Base-by-base conservation (phyloP, 2,888 invertebrate species). In the Galerucella pusilla region DNA sequence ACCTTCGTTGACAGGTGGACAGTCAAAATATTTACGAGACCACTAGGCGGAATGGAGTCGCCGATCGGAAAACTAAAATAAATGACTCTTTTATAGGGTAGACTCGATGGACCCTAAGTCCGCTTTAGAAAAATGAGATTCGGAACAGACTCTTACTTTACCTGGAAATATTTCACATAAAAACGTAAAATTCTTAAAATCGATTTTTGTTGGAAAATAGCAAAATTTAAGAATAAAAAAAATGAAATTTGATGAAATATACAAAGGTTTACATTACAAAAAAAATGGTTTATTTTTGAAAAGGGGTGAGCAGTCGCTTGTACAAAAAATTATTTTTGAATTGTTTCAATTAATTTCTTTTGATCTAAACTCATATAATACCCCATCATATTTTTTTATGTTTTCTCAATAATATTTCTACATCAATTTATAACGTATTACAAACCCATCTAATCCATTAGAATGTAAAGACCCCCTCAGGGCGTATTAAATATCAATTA, bases 1-100 rank as follows among this genome's bases (percentile, higher is more conserved):
- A 83, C 82, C 80, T 79, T 68, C 79, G 76, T 83, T 81, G 82
- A 83, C 82, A 83, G 82, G 82, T 83, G 84, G 84, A 85, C 84
- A 83, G 77, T 78, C 74, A 80, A 83, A 82, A 82, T 82, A 83
- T 83, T 83, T 82, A 82, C 81, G 81, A 78, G 76, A 76, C 76
- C 76, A 72, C 78, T 77, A 74, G 66, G 69, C 78, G 61, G 75
- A 78, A 74, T 75, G 73, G 76, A 72, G 69, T 65, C 73, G 71
- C 71, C 76, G 20, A 57, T 57, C 57, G 66, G 63, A 76, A 74
- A 76, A 76, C 71, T 68, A 68, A 76, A 74, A 76, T 76, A 76
- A 76, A 76, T 76, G 71, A 69, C 74, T 73, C 74, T 76, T 76
- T 76, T 74, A 76, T 76, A 71, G 71, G 71, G 60, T 49, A 61